Evolutionary conservation across 2,797 vertebrate species (phyloP).

Genomic region (Acanthiza pusilla): DNA sequence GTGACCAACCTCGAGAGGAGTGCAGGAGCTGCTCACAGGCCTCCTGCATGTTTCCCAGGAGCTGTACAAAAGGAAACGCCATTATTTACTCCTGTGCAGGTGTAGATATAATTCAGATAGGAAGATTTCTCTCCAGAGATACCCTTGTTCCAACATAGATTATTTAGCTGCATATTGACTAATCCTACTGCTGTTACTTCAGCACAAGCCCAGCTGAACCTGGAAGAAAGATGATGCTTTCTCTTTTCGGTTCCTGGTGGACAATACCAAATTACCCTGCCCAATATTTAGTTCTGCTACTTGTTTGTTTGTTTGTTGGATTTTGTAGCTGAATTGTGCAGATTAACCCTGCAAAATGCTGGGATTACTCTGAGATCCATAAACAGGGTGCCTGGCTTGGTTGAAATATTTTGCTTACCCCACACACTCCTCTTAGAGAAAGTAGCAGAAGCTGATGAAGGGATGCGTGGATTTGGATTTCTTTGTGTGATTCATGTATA

Average conservation of each 20-base stretch:
- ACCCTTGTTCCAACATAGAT: neutral
- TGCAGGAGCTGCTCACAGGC: neutral
- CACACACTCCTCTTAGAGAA: neutral
- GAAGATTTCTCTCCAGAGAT: neutral
- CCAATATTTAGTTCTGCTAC: neutral
- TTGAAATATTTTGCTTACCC: accelerated
- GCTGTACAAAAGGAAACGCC: neutral
- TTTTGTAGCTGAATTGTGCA: neutral
- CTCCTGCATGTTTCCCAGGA: neutral
- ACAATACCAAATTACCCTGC: neutral
- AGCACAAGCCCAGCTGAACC: neutral
- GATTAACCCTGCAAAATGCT: neutral
- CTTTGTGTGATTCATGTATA: neutral
- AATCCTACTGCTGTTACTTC: neutral
- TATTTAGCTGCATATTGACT: neutral
- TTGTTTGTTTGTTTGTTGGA: neutral
- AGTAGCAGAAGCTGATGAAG: neutral
- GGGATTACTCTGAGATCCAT: neutral
- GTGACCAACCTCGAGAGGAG: neutral
- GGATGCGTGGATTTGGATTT: neutral
- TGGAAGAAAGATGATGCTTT: neutral
- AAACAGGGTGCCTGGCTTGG: neutral
- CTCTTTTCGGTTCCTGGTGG: neutral
- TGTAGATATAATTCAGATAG: neutral
- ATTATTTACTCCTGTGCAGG: neutral